Evolutionary conservation across 2,888 invertebrate species (phyloP), one percentile per base, ranked within the genome.

Genomic region (Tenthredo scrophulariae): DNA sequence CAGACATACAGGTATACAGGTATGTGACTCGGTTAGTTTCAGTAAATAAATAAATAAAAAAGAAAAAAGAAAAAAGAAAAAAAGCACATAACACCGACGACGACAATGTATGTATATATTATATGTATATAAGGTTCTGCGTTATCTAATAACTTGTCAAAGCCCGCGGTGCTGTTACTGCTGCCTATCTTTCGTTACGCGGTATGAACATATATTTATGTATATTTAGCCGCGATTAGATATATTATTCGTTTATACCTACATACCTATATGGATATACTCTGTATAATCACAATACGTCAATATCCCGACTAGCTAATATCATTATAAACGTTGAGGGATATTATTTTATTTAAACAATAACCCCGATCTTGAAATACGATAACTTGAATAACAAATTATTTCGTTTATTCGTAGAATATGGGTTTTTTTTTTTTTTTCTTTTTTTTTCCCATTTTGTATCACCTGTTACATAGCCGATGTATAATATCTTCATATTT

Each of bases 111-210:
- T 13, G 1, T 43, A 43, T 2, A 9, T 13, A 15, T 46, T 46
- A 46, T 15, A 46, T 3, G 15, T 46, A 70, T 37, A 15, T 40
- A 37, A 33, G 37, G 37, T 18, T 37, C 18, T 9, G 15, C 26
- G 70, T 70, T 70, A 70, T 70, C 70, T 37, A 70, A 70, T 70
- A 37, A 70, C 33, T 70, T 70, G 70, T 37, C 33, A 26, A 33
- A 62, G 62, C 62, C 26, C 5, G 54, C 10, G 18, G 29, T 15
- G 67, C 67, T 29, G 33, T 29, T 15, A 33, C 33, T 6, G 3
- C 33, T 6, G 3, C 15, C 15, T 26, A 46, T 46, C 46, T 46
- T 46, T 13, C 46, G 46, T 46, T 46, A 46, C 15, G 46, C 13
- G 46, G 46, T 46, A 46, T 15, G 10, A 10, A 43, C 10, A 43